These are phyloP conservation scores for Stigmatopora argus DNA, from an alignment of 2,113 vertebrate genomes.

Conservation along the genomic window DNA sequence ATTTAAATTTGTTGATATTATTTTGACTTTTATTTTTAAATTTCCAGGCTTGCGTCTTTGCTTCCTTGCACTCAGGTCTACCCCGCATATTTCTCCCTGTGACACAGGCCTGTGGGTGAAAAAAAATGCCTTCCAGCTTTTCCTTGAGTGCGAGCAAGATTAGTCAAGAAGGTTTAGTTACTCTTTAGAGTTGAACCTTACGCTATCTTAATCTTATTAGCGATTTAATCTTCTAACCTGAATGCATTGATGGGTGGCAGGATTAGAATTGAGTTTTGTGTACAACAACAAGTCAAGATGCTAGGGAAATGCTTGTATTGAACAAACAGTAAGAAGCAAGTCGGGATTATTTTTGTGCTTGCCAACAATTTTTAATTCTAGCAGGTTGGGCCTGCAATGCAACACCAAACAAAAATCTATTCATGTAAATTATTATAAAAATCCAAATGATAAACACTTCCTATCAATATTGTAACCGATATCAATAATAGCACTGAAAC, in stretches of 20 bases:
- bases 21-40: no score
- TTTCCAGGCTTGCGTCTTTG: no score
- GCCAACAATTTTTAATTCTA: not conserved
- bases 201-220: not conserved
- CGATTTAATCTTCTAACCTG: not conserved
- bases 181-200: conserved; percentile 1
- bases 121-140: not conserved
- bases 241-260: not conserved
- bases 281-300: not conserved
- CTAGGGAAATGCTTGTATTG: not conserved
- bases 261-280: not conserved
- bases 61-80: no score
- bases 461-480: not conserved
- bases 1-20: no score
- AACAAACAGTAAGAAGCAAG: not conserved
- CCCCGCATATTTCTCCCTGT: no score
- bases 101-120: no score
- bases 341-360: not conserved
- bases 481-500: no score
- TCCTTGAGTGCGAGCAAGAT: not conserved
- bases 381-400: not conserved
- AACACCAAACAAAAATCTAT: not conserved
- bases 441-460: not conserved
- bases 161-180: not conserved
- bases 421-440: no score